Base-by-base conservation (phyloP, 2,797 vertebrate genomes). In the Rallus crepitans region DNA sequence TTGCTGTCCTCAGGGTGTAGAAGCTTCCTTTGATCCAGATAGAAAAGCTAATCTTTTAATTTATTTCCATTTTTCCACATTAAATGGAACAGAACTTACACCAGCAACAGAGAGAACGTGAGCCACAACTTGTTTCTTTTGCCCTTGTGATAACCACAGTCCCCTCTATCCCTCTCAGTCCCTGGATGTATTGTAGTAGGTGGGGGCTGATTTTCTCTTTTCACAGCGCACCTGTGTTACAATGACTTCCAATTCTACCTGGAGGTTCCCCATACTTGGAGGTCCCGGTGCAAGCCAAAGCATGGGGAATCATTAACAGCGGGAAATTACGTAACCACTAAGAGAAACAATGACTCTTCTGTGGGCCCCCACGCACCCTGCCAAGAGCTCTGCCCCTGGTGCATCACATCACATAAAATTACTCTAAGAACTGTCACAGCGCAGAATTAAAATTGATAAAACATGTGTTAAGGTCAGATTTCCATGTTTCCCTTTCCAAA, bases 291-390 rank as follows among this genome's bases (percentile, higher is more conserved):
- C 39, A 69, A 82, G 76, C 40, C 69, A 72, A 82, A 90, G 59
- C 35, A 47, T 50, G 0, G 5, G 31, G 68, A 85, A 94, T 91
- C 94, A 93, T 96, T 93, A 96, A 76, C 47, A 77, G n/a, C 19
- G 64, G 35, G 64, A 69, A 94, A 64, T 93, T 90, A 89, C n/a
- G 56, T 82, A 96, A 95, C 40, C 2, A 3, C 75, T 69, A 33
- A 73, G 71, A 82, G 79, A 92, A 94, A 95, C 96, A 95, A 89
- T 69, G 78, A 69, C 57, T 69, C 70, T 81, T 96, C 84, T 97
- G 94, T 96, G 81, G 75, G 68, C 68, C 81, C 47, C 25, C 37
- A 75, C 91, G 75, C 52, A 77, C 47, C 39, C 79, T 92, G 81
- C 90, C 92, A 87, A 71, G 64, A 79, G 56, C 68, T 92, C 80